Conservation (phyloP, 2,113 vertebrate species). For the Hiodon tergisus region DNA sequence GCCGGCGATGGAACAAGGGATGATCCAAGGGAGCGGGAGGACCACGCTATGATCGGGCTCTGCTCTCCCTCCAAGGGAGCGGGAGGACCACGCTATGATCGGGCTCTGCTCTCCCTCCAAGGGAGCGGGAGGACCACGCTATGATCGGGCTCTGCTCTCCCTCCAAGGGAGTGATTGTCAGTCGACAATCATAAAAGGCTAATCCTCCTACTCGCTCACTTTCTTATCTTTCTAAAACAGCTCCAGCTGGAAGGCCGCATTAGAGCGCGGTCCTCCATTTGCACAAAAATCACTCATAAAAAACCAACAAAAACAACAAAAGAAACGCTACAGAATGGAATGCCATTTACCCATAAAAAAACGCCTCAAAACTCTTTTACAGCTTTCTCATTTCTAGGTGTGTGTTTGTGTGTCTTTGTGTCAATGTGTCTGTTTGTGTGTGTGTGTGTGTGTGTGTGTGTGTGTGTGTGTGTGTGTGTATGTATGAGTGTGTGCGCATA, state of each 20-base stretch:
- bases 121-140: background rate
- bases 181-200: background rate
- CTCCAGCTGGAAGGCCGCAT: background rate
- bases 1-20: too few species aligned
- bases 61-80: background rate
- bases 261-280: background rate
- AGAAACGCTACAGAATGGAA: too few species aligned
- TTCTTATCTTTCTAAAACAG: background rate
- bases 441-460: too few species aligned
- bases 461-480: too few species aligned
- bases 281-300: background rate
- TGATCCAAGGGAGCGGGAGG: background rate
- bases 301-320: too few species aligned
- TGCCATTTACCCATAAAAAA: too few species aligned
- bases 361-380: background rate
- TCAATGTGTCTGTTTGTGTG: too few species aligned
- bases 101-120: too few species aligned
- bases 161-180: background rate
- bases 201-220: background rate
- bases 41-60: background rate
- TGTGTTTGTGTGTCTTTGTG: too few species aligned
- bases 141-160: background rate
- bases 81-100: background rate
- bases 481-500: background rate
- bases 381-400: background rate